A percentile compares a stretch with the other conserved stretches of the same genome.
These are phyloP conservation scores for Halocynthia roretzi DNA, from an alignment of 23 tunicate genomes.

Conservation along the genomic window DNA sequence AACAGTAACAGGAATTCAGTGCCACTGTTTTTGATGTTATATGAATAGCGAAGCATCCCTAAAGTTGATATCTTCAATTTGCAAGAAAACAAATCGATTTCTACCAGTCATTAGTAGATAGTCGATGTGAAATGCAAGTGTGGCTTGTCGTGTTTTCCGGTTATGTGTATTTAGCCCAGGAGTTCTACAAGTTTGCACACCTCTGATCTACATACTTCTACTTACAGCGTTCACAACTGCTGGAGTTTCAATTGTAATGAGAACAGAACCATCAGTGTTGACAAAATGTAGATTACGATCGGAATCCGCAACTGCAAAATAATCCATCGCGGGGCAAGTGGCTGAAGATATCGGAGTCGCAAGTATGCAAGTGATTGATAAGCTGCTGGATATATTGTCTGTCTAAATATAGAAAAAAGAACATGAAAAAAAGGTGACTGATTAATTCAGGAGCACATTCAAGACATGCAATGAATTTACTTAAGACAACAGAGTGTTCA, in stretches of 20 bases:
- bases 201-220: not conserved
- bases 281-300: constrained; percentile 43
- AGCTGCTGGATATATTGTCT: not conserved
- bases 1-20: too few relatives aligned
- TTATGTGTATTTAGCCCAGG: not conserved
- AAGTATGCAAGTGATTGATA: constrained; percentile 58
- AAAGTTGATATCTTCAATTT: too few relatives aligned
- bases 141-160: not conserved
- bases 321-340: constrained; percentile 36
- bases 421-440: not conserved
- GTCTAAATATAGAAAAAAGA: constrained; percentile 13
- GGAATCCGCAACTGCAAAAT: constrained; percentile 52
- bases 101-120: too few relatives aligned
- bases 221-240: constrained; percentile 56
- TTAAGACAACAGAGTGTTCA: too few relatives aligned
- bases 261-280: constrained; percentile 18
- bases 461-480: too few relatives aligned
- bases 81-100: too few relatives aligned
- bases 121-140: too few relatives aligned
- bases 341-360: constrained; percentile 29
- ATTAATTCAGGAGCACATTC: too few relatives aligned
- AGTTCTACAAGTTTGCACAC: not conserved
- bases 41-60: too few relatives aligned
- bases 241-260: constrained; percentile 11
- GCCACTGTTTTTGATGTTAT: too few relatives aligned